Evolutionary conservation across 2,888 invertebrate species (phyloP).

Genomic region (Euzetes globulus): DNA sequence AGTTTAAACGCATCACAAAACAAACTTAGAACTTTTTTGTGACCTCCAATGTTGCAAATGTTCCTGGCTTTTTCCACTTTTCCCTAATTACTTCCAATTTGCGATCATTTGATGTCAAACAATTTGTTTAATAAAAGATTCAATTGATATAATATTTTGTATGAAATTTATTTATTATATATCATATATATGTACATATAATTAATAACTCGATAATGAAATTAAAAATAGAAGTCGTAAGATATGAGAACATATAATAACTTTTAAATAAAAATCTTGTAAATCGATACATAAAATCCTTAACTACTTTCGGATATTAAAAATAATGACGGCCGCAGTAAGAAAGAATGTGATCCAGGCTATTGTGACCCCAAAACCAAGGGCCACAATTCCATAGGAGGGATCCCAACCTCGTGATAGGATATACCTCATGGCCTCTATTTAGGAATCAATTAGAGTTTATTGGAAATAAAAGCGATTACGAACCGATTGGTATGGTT

Average conservation of each 20-base stretch:
- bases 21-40: too few relatives aligned
- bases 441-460: not conserved
- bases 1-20: too few relatives aligned
- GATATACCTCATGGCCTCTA: conserved; percentile 57
- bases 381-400: conserved; percentile 59
- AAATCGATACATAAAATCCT: not conserved
- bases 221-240: too few relatives aligned
- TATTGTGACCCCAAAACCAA: conserved; percentile 66
- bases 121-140: too few relatives aligned
- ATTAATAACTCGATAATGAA: too few relatives aligned
- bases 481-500: conserved; percentile 63
- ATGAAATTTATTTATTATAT: too few relatives aligned
- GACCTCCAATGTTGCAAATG: too few relatives aligned
- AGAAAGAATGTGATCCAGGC: conserved; percentile 61
- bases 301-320: conserved; percentile 27
- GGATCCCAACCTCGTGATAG: conserved; percentile 67
- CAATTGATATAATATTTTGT: too few relatives aligned
- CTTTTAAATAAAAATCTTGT: not conserved
- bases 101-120: too few relatives aligned
- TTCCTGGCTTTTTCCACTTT: too few relatives aligned
- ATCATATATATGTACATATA: too few relatives aligned
- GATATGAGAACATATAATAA: not conserved
- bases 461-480: not conserved
- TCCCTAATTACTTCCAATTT: too few relatives aligned
- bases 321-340: conserved; percentile 32